Evolutionary conservation across 2,797 vertebrate genomes (phyloP).

Genomic region (Xenentodon cancila): DNA sequence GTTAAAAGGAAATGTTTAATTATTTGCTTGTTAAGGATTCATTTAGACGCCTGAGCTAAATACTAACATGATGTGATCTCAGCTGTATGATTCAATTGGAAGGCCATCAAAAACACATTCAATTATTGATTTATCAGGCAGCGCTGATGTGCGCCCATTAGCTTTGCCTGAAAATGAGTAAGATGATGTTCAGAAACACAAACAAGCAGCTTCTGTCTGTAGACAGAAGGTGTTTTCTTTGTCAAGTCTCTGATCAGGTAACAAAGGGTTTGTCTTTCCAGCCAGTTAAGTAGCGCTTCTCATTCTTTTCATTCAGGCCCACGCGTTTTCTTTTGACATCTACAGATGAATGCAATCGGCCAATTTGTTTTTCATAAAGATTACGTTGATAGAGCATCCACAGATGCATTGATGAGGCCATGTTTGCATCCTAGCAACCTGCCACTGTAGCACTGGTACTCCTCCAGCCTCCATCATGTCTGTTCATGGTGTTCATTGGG

Average conservation of each 20-base stretch:
- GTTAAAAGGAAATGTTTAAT: too few relatives aligned
- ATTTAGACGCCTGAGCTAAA: too few relatives aligned
- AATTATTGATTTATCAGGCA: slow-evolving; percentile 8
- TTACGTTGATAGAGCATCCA: slow-evolving; percentile 71
- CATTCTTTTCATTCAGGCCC: slow-evolving; percentile 44
- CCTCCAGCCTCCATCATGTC: slow-evolving; percentile 57
- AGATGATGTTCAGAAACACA: slow-evolving; percentile 20
- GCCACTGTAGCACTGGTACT: slow-evolving; percentile 52
- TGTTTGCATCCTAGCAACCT: slow-evolving; percentile 82
- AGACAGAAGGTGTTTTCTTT: slow-evolving; percentile 47
- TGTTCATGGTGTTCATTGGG: slow-evolving; percentile 72
- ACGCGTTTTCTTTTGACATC: slow-evolving; percentile 62
- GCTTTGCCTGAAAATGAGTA: slow-evolving; percentile 25
- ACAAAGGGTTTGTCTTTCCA: slow-evolving; percentile 44
- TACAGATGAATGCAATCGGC: slow-evolving; percentile 62
- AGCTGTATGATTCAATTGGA: neutral
- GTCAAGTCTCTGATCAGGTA: slow-evolving; percentile 41
- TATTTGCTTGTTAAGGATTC: too few relatives aligned
- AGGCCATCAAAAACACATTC: slow-evolving; percentile 3
- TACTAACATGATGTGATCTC: neutral
- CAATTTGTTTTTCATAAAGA: slow-evolving; percentile 77
- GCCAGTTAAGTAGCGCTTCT: slow-evolving; percentile 58
- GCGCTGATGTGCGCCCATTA: slow-evolving; percentile 14
- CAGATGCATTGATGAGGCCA: slow-evolving; percentile 74
- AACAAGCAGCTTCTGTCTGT: slow-evolving; percentile 21